Conservation (phyloP, 2,113 vertebrate genomes). For the Candoia aspera region DNA sequence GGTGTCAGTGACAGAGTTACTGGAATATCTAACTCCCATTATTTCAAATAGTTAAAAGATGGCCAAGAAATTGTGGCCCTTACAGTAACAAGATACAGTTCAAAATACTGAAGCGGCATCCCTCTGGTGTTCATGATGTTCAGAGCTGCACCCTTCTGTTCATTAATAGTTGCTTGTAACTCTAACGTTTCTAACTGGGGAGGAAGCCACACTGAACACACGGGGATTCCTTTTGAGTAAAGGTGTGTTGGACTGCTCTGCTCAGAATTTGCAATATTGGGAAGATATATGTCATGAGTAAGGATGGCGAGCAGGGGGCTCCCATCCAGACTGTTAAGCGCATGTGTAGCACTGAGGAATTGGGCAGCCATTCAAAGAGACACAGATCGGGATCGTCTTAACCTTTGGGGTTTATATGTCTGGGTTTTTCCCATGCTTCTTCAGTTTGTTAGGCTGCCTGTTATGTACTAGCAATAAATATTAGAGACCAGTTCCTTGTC, state of each 20-base stretch:
- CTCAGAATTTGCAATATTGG: neutral
- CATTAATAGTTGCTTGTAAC: neutral
- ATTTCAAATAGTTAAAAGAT: neutral
- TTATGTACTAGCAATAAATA: too few species aligned
- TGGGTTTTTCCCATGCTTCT: too few species aligned
- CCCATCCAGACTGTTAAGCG: too few species aligned
- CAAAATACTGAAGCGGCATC: neutral
- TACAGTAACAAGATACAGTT: neutral
- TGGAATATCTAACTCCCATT: neutral
- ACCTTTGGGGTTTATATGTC: too few species aligned
- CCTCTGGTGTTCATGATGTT: neutral
- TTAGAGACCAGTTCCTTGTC: too few species aligned
- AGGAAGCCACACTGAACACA: neutral
- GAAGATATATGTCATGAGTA: too few species aligned
- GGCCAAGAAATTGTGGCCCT: neutral
- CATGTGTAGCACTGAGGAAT: too few species aligned
- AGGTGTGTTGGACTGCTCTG: neutral
- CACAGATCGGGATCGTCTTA: too few species aligned
- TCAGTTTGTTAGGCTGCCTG: too few species aligned
- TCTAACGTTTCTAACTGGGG: neutral
- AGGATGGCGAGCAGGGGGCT: too few species aligned
- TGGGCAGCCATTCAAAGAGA: too few species aligned
- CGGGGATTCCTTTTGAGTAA: neutral
- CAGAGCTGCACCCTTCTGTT: neutral
- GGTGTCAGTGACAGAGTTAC: neutral